These are phyloP conservation scores for Phalanger gymnotis DNA, from an alignment of 2,797 vertebrate species.

Conservation along the genomic window DNA sequence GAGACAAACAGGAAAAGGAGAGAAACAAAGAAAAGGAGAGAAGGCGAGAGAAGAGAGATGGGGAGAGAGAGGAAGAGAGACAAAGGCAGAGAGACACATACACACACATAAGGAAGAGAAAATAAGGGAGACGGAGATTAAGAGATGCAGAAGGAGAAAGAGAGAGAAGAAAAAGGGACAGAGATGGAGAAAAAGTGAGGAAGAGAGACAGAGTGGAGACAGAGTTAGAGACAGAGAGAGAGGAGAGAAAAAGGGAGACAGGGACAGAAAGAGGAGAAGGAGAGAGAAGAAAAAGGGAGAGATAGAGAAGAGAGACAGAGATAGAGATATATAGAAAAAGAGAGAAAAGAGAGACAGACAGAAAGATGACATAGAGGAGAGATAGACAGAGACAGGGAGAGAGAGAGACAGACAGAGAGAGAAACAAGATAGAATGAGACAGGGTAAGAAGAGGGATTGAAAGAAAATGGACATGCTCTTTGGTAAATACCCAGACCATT, in stretches of 20 bases:
- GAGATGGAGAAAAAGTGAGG: not conserved
- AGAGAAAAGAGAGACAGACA: no score
- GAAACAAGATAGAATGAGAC: no score
- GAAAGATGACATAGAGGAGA: no score
- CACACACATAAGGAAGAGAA: no score
- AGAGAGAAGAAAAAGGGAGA: no score
- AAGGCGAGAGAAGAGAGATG: not conserved
- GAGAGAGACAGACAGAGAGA: no score
- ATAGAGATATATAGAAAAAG: no score
- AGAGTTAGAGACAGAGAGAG: no score
- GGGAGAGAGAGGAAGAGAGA: not conserved
- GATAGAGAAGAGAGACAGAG: no score
- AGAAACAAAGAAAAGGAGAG: not conserved
- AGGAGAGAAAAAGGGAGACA: no score
- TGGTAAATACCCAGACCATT: not conserved
- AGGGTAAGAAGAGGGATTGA: not conserved
- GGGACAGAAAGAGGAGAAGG: no score
- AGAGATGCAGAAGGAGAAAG: not conserved
- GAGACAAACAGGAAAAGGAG: not conserved
- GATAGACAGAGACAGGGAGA: no score
- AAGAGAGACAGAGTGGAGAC: not conserved
- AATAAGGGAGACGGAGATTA: not conserved
- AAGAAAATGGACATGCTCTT: not conserved
- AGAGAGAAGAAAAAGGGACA: not conserved
- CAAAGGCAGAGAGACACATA: not conserved